Conservation (phyloP, 2,797 vertebrate species). For the Anguilla marmorata region DNA sequence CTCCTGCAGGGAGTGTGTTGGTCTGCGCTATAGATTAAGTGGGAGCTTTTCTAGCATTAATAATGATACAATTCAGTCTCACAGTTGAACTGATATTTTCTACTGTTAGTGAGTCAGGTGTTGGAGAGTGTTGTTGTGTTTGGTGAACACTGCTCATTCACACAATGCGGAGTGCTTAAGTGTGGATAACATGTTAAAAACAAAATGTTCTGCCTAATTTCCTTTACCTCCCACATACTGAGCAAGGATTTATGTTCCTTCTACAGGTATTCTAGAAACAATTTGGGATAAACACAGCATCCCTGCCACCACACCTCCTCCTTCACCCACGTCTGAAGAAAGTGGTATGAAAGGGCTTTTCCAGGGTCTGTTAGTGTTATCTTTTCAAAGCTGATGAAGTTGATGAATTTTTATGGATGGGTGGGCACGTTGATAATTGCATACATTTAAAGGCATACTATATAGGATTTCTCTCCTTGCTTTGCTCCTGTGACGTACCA, state of each 20-base stretch:
- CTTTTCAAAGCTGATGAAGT: neutral
- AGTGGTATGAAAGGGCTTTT: slow-evolving; percentile 74
- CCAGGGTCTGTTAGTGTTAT: neutral
- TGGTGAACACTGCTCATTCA: neutral
- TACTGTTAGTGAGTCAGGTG: neutral
- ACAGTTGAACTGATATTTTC: neutral
- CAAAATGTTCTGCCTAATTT: neutral
- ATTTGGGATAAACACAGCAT: slow-evolving; percentile 98
- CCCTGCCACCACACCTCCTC: slow-evolving; percentile 91
- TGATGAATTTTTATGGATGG: neutral
- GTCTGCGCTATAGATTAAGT: neutral
- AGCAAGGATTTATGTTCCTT: neutral
- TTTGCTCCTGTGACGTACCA: too few relatives aligned
- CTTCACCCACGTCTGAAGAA: slow-evolving; percentile 93
- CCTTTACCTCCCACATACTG: neutral
- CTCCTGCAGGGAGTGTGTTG: neutral
- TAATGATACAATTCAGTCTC: neutral
- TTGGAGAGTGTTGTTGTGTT: neutral
- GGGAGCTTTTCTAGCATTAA: neutral
- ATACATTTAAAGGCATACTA: neutral
- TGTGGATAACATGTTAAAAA: neutral
- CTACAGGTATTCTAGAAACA: slow-evolving; percentile 89
- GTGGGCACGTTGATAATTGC: neutral
- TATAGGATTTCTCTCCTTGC: too few relatives aligned
- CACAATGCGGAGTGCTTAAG: neutral